These are phyloP conservation scores for Schizaphis graminum DNA, from an alignment of 2,888 invertebrate species.

Conservation along the genomic window DNA sequence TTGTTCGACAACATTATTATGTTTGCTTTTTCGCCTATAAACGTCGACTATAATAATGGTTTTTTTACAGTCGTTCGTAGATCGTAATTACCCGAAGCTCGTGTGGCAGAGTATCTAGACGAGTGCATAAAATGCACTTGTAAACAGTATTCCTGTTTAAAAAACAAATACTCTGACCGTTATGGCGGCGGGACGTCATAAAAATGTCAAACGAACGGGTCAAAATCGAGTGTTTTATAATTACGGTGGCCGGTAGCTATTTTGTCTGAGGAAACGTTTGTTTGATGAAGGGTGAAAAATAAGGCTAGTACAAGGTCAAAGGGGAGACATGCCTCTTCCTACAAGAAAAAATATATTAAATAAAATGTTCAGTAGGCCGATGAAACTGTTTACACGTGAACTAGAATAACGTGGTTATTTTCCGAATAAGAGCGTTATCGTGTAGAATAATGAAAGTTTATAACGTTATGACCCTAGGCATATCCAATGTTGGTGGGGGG, in stretches of 20 bases:
- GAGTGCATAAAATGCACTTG: background rate
- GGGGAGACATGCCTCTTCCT: background rate
- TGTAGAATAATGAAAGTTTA: constrained; percentile 59
- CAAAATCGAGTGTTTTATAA: background rate
- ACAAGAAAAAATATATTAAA: background rate
- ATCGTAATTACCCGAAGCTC: background rate
- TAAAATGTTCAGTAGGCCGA: constrained; percentile 9
- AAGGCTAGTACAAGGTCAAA: background rate
- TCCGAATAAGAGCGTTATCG: constrained; percentile 60
- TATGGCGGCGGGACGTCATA: background rate
- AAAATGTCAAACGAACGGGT: background rate
- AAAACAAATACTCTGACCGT: background rate
- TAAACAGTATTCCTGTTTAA: background rate
- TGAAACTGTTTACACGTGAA: constrained; percentile 47
- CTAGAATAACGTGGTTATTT: constrained; percentile 39
- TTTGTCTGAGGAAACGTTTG: background rate
- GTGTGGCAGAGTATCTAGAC: background rate
- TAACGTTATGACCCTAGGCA: constrained; percentile 15
- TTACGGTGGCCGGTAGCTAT: background rate
- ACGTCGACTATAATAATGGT: background rate
- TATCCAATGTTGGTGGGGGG: background rate
- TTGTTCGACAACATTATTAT: no score
- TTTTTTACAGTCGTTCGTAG: background rate
- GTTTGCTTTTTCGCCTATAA: no score
- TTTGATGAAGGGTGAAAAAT: background rate